Evolutionary conservation across 2,113 vertebrate species (phyloP), one percentile per base, ranked within the genome.

Genomic region (Rhineura floridana): DNA sequence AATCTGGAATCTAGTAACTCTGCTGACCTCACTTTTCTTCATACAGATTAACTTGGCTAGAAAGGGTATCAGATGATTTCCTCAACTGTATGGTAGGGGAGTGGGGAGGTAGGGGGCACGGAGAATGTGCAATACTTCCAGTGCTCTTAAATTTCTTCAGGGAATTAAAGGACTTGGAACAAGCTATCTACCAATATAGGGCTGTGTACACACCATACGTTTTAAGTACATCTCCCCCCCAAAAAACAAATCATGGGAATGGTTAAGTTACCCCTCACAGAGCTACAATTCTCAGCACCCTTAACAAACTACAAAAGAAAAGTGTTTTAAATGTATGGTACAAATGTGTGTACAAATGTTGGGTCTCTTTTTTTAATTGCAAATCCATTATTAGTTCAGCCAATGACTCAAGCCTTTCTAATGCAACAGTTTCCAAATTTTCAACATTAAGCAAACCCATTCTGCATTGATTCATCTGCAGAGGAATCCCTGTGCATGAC

Each of bases 31-130:
- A 76, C 52, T 89, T 84, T 25, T 70, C 81, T 89, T 88, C 89
- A 63, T 84, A 21, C 89, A 90, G 69, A 82, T 52, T 69, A 89
- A 62, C 87, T 90, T 92, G 80, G 91, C 70, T 93, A 94, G 63
- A 86, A 85, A 77, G 81, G 88, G 93, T 88, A 91, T 89, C 83
- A 86, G 44, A 83, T 93, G 86, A 86, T 83, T 69, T 46, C 80
- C 69, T 59, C 81, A 39, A 23, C 44, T 77, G 11, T 65, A 69
- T n/a, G 17, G 7, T 44, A 25, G 30, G n/a, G 1, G 42, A 39
- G n/a, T 33, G 36, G 15, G 79, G n/a, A 72, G 12, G 52, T 17
- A 28, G 80, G 46, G 62, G 39, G 50, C 2, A 44, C 79, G 75
- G 11, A 59, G 44, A 91, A 90, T 91, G 82, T 79, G 91, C 76